Evolutionary conservation across 2,888 invertebrate species (phyloP), one percentile per base, ranked within the genome.

Genomic region (Quadroppia sp.): DNA sequence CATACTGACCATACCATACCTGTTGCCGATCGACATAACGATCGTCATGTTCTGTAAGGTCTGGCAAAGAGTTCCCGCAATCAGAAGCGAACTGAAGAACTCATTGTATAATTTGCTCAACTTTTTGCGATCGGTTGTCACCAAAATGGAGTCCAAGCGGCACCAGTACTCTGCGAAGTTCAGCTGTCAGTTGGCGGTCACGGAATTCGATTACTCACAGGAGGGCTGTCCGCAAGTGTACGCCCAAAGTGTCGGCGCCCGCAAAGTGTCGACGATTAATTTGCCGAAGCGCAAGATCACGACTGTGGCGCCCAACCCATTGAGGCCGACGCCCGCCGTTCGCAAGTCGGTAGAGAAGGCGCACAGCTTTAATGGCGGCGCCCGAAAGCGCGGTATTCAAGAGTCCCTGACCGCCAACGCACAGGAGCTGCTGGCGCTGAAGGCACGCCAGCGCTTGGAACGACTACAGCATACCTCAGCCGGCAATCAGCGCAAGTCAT

Each of bases 11-110:
- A 85, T 95, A 75, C 95, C 96, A 0, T 94, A 91, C 80, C 87
- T 91, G 67, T 84, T 96, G 73, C 94, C 95, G 25, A 89, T 90
- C 73, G 95, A 96, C 82, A 88, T 96, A 77, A 87, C 92, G 7
- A 78, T 79, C 72, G 79, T 79, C 15, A 77, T 80, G 67, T 78
- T 79, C 50, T 76, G 78, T 70, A 82, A 92, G 56, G 23, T 70
- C 15, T 71, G 70, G 48, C 36, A 71, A 71, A 17, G 32, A 42
- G 32, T 76, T 45, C 76, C 76, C 20, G 30, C 48, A 40, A 71
- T 76, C 9, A 36, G 56, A 15, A 28, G 40, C n/a, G 76, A 76
- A 72, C 45, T 76, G 50, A 72, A 72, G 45, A 20, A 17, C 36
- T 75, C 75, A 15, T 17, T 76, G 6, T 25, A 48, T 28, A 59